Evolutionary conservation across 2,888 invertebrate species (phyloP).

Genomic region (Drosophila mayaguana): DNA sequence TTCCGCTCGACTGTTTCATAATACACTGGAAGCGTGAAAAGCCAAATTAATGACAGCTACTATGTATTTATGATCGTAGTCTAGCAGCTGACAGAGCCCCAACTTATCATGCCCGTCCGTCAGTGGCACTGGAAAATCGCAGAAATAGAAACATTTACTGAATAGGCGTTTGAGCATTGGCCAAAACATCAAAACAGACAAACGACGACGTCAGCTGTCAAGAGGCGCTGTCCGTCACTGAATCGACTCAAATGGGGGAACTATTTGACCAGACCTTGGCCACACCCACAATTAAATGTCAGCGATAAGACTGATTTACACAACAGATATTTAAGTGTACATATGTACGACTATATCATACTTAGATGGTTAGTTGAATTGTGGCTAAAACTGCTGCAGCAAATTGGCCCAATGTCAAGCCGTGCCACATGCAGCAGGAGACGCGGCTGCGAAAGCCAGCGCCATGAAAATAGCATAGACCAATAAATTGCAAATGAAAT

Average conservation of each 20-base stretch:
- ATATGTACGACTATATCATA: background rate
- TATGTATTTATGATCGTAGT: slow-evolving; percentile 8
- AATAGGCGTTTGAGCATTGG: slow-evolving; percentile 16
- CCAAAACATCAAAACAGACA: slow-evolving; percentile 19
- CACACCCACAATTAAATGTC: slow-evolving; percentile 10
- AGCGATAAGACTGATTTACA: slow-evolving; percentile 4
- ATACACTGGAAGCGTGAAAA: background rate
- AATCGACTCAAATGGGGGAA: slow-evolving; percentile 1
- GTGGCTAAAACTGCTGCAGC: slow-evolving; percentile 37
- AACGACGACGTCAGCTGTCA: slow-evolving; percentile 45
- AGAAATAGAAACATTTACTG: slow-evolving; percentile 9
- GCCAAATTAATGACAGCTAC: background rate
- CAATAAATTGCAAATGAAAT: slow-evolving; percentile 66
- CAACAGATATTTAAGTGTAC: background rate
- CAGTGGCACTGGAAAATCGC: background rate
- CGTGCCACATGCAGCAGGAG: slow-evolving; percentile 23
- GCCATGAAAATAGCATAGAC: slow-evolving; percentile 7
- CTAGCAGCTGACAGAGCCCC: background rate
- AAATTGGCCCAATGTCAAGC: slow-evolving; percentile 60
- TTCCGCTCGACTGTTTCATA: background rate
- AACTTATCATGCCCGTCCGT: background rate
- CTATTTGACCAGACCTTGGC: background rate
- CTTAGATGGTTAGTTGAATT: background rate
- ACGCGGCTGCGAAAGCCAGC: slow-evolving; percentile 5
- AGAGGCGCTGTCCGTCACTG: slow-evolving; percentile 12